Base-by-base conservation (phyloP, 1,140 invertebrate species). In the Hesperophylax magnus region DNA sequence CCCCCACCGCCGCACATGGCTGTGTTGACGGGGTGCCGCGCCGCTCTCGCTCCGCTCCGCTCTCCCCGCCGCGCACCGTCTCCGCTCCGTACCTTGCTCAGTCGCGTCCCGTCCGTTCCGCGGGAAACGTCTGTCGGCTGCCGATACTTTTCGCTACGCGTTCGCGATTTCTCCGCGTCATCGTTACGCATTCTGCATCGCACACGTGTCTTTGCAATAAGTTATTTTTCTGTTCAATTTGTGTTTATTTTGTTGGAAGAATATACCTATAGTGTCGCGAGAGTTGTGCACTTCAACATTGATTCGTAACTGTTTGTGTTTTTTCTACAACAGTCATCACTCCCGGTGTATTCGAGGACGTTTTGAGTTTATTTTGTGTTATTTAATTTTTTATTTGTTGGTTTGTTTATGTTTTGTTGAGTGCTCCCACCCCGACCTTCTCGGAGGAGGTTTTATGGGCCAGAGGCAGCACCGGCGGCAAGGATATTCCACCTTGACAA, bases 321-420 rank as follows among this genome's bases (percentile, higher is more conserved):
- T 58, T 39, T 47, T 47, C 39, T 47, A 47, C 56, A 22, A 47
- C 47, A 53, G 52, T 52, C 71, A 22, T 18, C 31, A 52, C 34
- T 17, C 71, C 17, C 22, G 14, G 18, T 47, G 47, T 27, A 39
- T 18, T 17, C 71, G 53, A 17, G 47, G 24, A 56, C 22, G n/a
- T 74, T 54, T 56, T 74, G 15, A 74, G 71, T 74, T 74, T 78
- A 78, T 78, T 78, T 78, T 78, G 77, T 78, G 77, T 78, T 67
- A 74, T 74, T 82, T 77, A 1, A 47, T 76, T 82, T 79, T 53
- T 67, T 74, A 74, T 74, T 74, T 77, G 61, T 77, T 77, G 67
- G 67, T 72, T 74, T 77, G 71, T 77, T 82, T 76, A 82, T 81
- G 81, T 82, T 82, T 52, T 77, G 77, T 82, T 77, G 81, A 82